phyloP scores from a whole-genome alignment of 2,888 invertebrate genomes.

The Metalampra italica region DNA sequence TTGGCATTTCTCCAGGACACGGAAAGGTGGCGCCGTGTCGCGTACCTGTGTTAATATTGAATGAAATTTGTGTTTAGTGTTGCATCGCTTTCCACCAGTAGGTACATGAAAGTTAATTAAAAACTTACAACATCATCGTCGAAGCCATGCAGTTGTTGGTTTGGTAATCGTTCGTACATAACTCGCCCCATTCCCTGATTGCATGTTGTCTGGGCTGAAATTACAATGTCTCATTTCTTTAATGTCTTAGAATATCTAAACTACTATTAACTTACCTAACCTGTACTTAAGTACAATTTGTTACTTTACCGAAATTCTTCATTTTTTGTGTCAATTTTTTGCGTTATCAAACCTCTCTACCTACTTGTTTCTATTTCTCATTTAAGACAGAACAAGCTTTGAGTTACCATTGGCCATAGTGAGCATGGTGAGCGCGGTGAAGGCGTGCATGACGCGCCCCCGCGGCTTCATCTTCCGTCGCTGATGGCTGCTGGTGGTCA shows the following conservation, averaged over 20 bases:
- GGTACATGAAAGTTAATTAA: background rate
- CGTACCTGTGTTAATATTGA: conserved; percentile 74
- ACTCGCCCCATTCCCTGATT: conserved; percentile 93
- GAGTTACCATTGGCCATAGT: conserved; percentile 89
- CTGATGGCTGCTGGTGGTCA: conserved; percentile 30
- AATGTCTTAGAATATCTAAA: too few species aligned
- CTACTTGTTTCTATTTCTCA: too few species aligned
- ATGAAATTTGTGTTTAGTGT: background rate
- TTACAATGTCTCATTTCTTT: background rate
- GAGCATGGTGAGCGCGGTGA: conserved; percentile 89
- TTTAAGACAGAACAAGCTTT: too few species aligned
- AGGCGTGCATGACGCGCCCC: conserved; percentile 88
- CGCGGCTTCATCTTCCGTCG: conserved; percentile 73
- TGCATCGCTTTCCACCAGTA: background rate
- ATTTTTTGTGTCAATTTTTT: too few species aligned
- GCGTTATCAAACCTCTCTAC: too few species aligned
- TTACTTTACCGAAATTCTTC: too few species aligned
- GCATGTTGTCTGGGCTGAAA: conserved; percentile 91
- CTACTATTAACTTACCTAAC: too few species aligned
- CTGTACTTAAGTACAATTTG: too few species aligned
- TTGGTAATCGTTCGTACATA: conserved; percentile 92
- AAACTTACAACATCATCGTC: conserved; percentile 90
- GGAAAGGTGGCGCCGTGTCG: conserved; percentile 90
- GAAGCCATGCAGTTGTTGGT: conserved; percentile 92
- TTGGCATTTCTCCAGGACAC: conserved; percentile 93